Base-by-base conservation (phyloP, 2,797 vertebrate genomes). In the Macropodus opercularis region DNA sequence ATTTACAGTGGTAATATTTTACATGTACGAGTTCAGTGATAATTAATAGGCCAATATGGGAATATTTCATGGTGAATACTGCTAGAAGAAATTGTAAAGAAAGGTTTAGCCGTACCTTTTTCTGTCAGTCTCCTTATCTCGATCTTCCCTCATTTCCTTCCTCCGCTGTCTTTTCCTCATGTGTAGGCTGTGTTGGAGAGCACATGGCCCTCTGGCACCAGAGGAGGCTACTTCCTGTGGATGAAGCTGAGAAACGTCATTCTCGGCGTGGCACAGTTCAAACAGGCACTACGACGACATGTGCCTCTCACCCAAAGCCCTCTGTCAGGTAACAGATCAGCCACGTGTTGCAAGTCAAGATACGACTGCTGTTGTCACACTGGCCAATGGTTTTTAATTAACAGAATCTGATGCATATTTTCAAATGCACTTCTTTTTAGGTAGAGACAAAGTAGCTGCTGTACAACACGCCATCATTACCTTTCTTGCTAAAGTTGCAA, bases 181-280 rank as follows among this genome's bases (percentile, higher is more conserved):
- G 31, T 81, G 53, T 49, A 99, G 97, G 97, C 97, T 0, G 96
- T 99, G 83, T 83, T 99, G 87, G 97, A 99, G 90, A 99, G 96
- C 72, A 98, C 96, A 5, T 99, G 97, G 97, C 97, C 97, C 53
- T 97, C 97, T 42, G 95, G 95, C 85, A 98, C 96, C 76, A 93
- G 94, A 87, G 96, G 96, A 76, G 97, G 96, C 35, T 97, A 96
- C 87, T 98, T 98, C 89, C 90, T 99, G 40, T 99, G 97, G 97
- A 98, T 96, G 90, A 98, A 98, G 89, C 89, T 99, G 84, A 92
- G 97, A 63, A 99, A 98, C 1, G 96, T 99, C 27, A 80, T 99
- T 43, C 89, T 97, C 54, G 96, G 94, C 62, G 93, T 97, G 87
- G 93, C 94, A n/a, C 97, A 98, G 75, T 99, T 99, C 83, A 97